Evolutionary conservation across 2,888 invertebrate genomes (phyloP), one percentile per base, ranked within the genome.

Genomic region (Rhodophaea formosa): DNA sequence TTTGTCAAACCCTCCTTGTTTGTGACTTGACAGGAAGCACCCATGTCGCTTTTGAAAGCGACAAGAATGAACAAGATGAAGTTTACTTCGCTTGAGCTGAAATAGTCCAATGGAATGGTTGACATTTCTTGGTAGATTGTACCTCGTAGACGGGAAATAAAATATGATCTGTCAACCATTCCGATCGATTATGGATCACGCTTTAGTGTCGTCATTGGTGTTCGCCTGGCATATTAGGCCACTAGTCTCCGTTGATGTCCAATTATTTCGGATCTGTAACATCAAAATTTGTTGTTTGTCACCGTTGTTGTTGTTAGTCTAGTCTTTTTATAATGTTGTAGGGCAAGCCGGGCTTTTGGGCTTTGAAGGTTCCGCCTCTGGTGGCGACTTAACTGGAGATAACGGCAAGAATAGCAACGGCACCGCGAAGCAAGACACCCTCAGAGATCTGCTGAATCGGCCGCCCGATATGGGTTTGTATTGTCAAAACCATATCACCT

Each of bases 351-450:
- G 39, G 39, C 39, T 39, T 39, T 39, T 39, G 39, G 39, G 39
- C 39, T 39, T 39, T 39, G 39, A 39, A 39, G 39, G 39, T 39
- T 39, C 39, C 39, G 39, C 93, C 1, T 93, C 93, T 71, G 91
- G 93, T 1, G 87, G 92, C 12, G 90, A 92, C 17, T 88, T 92
- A 35, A 77, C 89, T 5, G 91, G 88, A 7, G 92, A 92, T 57
- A 68, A 79, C 8, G 39, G 39, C 39, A 75, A 77, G 1, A 68
- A 80, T 59, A 73, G 59, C 64, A 74, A 80, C 10, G 64, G 68
- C 29, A 75, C 82, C 70, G 92, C 85, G 73, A 93, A 77, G 72
- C 90, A 84, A 69, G 92, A 83, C 77, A 92, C 88, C 82, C 87
- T 92, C 70, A 88, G 80, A 75, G 93, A 83, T 74, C 84, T 73